Evolutionary conservation across 2,888 invertebrate species (phyloP).

Genomic region (Archaeoteleia sp.): DNA sequence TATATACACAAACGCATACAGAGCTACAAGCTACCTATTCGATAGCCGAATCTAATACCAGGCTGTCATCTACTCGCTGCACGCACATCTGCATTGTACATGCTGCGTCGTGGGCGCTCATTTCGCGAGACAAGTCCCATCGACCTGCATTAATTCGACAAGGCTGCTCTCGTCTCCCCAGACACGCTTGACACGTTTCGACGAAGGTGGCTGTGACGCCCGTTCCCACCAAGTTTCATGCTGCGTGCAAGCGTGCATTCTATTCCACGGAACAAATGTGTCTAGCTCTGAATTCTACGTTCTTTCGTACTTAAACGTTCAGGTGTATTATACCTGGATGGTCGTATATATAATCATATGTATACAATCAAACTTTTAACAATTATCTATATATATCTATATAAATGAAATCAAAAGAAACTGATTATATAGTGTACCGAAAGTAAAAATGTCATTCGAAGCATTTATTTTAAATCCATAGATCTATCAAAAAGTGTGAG

Average conservation of each 20-base stretch:
- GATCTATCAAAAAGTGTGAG: no score
- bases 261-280: slow-evolving; percentile 28
- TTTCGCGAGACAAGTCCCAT: slow-evolving; percentile 56
- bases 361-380: no score
- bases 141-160: slow-evolving; percentile 55
- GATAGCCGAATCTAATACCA: slow-evolving; percentile 53
- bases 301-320: no score
- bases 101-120: slow-evolving; percentile 40
- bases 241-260: slow-evolving; percentile 31
- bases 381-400: no score
- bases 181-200: slow-evolving; percentile 19
- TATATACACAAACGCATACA: slow-evolving; percentile 50
- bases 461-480: no score
- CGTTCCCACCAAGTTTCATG: slow-evolving; percentile 36
- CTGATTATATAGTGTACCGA: no score
- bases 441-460: no score
- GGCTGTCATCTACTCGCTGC: slow-evolving; percentile 28
- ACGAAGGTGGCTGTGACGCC: slow-evolving; percentile 28
- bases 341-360: no score
- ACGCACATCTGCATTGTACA: slow-evolving; percentile 50
- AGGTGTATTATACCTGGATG: no score
- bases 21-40: slow-evolving; percentile 18
- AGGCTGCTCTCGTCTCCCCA: slow-evolving; percentile 20
- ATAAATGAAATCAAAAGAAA: no score
- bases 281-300: slow-evolving; percentile 18